phyloP scores from a whole-genome alignment of 2,797 vertebrate species.

The Ambastaia sidthimunki region DNA sequence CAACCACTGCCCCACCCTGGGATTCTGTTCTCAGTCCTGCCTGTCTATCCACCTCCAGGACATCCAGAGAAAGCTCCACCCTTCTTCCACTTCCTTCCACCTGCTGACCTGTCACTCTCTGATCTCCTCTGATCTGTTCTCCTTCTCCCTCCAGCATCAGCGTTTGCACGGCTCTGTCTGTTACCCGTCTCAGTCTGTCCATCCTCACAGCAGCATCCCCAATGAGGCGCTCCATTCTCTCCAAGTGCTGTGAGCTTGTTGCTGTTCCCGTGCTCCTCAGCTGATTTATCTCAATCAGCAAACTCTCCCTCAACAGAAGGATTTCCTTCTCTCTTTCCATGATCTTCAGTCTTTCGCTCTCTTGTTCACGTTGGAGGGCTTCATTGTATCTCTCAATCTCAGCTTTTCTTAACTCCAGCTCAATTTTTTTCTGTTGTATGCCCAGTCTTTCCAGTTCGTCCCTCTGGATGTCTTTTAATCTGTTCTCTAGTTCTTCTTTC shows the following conservation, averaged over 20 bases:
- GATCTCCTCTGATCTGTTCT: constrained; percentile 1
- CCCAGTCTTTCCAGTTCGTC: constrained; percentile 52
- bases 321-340: constrained; percentile 61
- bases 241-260: constrained; percentile 31
- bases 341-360: constrained; percentile 30
- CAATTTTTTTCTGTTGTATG: constrained; percentile 56
- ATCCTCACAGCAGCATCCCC: constrained; percentile 6
- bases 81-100: neutral
- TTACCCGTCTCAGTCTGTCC: constrained; percentile 34
- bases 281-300: constrained; percentile 53
- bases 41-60: constrained; percentile 25
- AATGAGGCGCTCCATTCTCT: constrained; percentile 47
- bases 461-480: constrained; percentile 56
- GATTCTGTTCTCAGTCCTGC: neutral
- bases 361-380: constrained; percentile 16
- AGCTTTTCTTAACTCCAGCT: constrained; percentile 43
- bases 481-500: constrained; percentile 46
- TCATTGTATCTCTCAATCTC: constrained; percentile 23
- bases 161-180: constrained; percentile 58
- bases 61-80: constrained; percentile 9
- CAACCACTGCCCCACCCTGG: neutral
- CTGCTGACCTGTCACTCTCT: neutral
- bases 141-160: constrained; percentile 12
- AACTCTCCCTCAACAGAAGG: constrained; percentile 53
- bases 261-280: constrained; percentile 41